phyloP scores from a whole-genome alignment of 2,888 invertebrate species.

The Drosophila atripex region DNA sequence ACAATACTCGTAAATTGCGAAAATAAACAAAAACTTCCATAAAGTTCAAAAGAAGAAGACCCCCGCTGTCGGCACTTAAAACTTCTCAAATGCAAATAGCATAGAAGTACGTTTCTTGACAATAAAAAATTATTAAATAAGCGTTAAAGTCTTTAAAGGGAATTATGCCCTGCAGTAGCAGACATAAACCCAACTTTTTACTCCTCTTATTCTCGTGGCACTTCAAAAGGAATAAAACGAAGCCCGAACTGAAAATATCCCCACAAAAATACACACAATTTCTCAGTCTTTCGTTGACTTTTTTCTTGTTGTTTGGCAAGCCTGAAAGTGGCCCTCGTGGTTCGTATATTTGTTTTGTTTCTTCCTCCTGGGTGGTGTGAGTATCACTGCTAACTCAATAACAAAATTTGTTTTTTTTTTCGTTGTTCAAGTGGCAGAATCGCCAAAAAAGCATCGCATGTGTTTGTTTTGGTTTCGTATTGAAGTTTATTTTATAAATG shows the following conservation, averaged over 20 bases:
- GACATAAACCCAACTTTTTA: slow-evolving; percentile 40
- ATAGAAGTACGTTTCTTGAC: slow-evolving; percentile 38
- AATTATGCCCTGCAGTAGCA: slow-evolving; percentile 60
- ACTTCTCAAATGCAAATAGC: slow-evolving; percentile 30
- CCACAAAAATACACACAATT: slow-evolving; percentile 46
- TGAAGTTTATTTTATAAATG: slow-evolving; percentile 28
- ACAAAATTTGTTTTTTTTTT: slow-evolving; percentile 62
- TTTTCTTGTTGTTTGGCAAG: slow-evolving; percentile 38
- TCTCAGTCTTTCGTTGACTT: slow-evolving; percentile 30
- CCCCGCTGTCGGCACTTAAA: slow-evolving; percentile 31
- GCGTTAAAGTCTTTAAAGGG: slow-evolving; percentile 67
- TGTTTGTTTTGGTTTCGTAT: slow-evolving; percentile 24
- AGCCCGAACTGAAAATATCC: slow-evolving; percentile 49
- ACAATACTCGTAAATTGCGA: slow-evolving; percentile 21
- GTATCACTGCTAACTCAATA: slow-evolving; percentile 56
- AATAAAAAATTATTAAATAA: slow-evolving; percentile 71
- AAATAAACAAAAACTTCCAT: slow-evolving; percentile 24
- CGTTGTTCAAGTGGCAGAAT: slow-evolving; percentile 42
- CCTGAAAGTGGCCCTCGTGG: slow-evolving; percentile 49
- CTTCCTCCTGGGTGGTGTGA: slow-evolving; percentile 5
- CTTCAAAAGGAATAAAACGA: slow-evolving; percentile 74
- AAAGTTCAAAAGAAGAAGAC: slow-evolving; percentile 21
- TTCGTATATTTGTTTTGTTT: slow-evolving; percentile 31
- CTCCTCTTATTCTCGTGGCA: slow-evolving; percentile 37
- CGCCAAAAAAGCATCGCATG: slow-evolving; percentile 33